A percentile compares a stretch with the other conserved stretches of the same genome.
Conservation (phyloP, 2,113 vertebrate species). For the Stercorarius parasiticus region DNA sequence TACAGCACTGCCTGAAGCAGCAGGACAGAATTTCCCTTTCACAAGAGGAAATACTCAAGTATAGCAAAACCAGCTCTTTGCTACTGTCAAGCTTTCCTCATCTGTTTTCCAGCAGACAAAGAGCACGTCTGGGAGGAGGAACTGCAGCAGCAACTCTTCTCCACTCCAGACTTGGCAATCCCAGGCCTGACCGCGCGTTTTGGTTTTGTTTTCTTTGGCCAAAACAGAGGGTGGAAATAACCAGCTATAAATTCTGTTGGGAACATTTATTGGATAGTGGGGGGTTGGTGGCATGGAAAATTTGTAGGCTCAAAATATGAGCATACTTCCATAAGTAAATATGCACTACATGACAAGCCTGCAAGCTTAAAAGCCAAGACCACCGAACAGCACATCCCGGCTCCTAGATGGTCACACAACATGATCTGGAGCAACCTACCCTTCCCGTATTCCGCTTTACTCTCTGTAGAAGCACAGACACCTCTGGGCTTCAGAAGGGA, state of each 20-base stretch:
- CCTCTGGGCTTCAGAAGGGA: background rate
- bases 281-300: background rate
- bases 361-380: background rate
- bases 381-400: background rate
- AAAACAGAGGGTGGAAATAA: background rate
- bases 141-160: background rate
- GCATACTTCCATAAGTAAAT: background rate
- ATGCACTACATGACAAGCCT: accelerated
- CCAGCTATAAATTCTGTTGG: background rate
- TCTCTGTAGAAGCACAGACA: background rate
- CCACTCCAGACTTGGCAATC: background rate
- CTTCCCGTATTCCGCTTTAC: background rate
- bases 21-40: accelerated
- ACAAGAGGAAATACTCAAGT: background rate
- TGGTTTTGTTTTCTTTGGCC: background rate
- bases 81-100: background rate
- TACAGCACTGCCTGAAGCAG: background rate
- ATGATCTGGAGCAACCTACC: background rate
- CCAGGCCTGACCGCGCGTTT: background rate
- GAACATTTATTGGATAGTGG: background rate
- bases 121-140: accelerated
- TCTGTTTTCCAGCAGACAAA: background rate
- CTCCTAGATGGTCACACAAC: background rate
- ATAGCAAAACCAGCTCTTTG: background rate
- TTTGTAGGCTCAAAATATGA: background rate